Percentiles rank a stretch among this genome's conserved stretches.
Conservation (phyloP, 35 echinoderm and acorn worm species). For the Apostichopus californicus region DNA sequence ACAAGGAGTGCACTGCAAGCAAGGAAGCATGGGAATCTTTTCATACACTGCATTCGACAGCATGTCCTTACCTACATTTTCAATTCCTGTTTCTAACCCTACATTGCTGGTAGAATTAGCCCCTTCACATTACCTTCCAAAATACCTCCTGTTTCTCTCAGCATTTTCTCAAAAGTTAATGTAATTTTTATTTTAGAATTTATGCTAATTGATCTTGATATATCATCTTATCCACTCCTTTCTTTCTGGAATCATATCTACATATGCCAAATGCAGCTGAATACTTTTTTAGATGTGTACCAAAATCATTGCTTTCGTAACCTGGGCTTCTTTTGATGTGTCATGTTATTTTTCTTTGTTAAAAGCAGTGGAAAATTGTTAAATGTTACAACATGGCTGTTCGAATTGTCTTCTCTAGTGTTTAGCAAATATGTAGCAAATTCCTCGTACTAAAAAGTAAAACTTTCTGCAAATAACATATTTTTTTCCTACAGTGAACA, state of each 20-base stretch:
- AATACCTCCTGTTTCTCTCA: background rate
- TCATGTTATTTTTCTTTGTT: background rate
- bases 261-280: background rate
- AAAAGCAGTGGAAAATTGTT: background rate
- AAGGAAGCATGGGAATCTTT: no score
- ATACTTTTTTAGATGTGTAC: background rate
- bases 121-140: background rate
- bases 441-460: no score
- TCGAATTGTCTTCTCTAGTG: background rate
- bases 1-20: no score
- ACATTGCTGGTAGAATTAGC: no score
- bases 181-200: background rate
- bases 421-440: no score
- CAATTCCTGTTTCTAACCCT: no score
- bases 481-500: no score
- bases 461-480: no score
- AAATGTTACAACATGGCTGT: background rate
- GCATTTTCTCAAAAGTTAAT: background rate
- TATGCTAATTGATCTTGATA: background rate
- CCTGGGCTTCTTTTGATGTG: no score
- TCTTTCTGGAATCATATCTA: background rate
- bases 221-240: background rate
- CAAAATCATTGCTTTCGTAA: background rate
- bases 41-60: no score
- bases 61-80: no score